These are phyloP conservation scores for Rachycentron canadum DNA, from an alignment of 2,797 vertebrate genomes.

Conservation along the genomic window DNA sequence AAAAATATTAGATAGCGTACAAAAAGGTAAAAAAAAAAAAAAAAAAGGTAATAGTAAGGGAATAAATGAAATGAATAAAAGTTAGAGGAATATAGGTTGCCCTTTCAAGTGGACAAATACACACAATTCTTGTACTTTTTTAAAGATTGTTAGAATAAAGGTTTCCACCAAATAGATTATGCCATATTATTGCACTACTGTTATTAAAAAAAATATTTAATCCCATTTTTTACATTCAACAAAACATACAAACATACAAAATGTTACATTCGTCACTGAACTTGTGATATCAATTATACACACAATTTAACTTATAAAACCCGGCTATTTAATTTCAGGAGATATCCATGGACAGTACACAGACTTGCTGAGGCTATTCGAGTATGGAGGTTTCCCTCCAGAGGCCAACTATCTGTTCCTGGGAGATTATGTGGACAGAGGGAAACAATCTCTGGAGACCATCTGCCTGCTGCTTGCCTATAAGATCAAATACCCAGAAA, in stretches of 20 bases:
- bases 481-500: slow-evolving; percentile 99
- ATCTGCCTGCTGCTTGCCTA: slow-evolving; percentile 97
- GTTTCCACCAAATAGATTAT: background rate
- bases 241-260: too few species aligned
- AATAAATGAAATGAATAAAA: too few species aligned
- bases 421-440: slow-evolving; percentile 97
- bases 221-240: background rate
- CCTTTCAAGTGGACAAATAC: background rate
- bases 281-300: background rate
- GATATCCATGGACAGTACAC: slow-evolving; percentile 99
- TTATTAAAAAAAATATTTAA: background rate
- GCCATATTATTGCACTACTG: background rate
- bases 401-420: slow-evolving; percentile 98
- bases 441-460: slow-evolving; percentile 97
- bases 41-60: too few species aligned
- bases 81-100: too few species aligned
- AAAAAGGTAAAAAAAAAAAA: too few species aligned
- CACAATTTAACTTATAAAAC: background rate
- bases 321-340: slow-evolving; percentile 78
- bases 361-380: slow-evolving; percentile 95
- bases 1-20: too few species aligned
- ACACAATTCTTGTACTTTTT: background rate
- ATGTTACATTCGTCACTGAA: background rate
- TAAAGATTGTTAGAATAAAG: background rate
- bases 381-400: slow-evolving; percentile 96